These are phyloP conservation scores for Albula glossodonta DNA, from an alignment of 2,113 vertebrate species.

Conservation along the genomic window DNA sequence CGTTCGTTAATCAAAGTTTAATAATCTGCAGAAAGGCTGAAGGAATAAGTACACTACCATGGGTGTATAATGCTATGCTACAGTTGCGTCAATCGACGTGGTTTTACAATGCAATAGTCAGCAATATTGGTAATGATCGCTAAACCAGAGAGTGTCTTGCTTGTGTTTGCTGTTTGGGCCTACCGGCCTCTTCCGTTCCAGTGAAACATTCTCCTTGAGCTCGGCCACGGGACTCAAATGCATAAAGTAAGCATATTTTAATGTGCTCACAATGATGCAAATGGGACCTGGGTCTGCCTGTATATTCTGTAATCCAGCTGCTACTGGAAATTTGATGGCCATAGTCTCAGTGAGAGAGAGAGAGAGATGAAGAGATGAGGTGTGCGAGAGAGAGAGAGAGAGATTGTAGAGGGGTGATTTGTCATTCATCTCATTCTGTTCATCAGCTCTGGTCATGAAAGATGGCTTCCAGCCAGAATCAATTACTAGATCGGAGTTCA, in stretches of 20 bases:
- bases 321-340: not conserved
- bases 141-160: not conserved
- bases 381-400: not conserved
- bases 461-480: conserved; percentile 61
- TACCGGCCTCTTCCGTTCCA: not conserved
- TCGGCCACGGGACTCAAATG: not conserved
- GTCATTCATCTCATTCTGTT: not conserved
- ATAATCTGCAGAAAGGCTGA: not conserved
- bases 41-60: not conserved
- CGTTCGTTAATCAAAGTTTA: no score
- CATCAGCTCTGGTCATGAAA: conserved; percentile 20
- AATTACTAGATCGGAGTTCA: conserved; percentile 66
- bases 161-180: no score
- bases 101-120: not conserved
- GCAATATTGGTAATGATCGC: not conserved
- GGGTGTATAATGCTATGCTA: not conserved
- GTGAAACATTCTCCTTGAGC: not conserved
- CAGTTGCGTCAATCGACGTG: not conserved
- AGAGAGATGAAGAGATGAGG: not conserved
- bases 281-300: not conserved
- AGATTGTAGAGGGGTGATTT: not conserved
- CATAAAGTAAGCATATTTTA: not conserved
- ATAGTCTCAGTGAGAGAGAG: not conserved
- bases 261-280: not conserved
- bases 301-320: not conserved